Evolutionary conservation across 2,113 vertebrate genomes (phyloP), one percentile per base, ranked within the genome.

Genomic region (Podiceps cristatus): DNA sequence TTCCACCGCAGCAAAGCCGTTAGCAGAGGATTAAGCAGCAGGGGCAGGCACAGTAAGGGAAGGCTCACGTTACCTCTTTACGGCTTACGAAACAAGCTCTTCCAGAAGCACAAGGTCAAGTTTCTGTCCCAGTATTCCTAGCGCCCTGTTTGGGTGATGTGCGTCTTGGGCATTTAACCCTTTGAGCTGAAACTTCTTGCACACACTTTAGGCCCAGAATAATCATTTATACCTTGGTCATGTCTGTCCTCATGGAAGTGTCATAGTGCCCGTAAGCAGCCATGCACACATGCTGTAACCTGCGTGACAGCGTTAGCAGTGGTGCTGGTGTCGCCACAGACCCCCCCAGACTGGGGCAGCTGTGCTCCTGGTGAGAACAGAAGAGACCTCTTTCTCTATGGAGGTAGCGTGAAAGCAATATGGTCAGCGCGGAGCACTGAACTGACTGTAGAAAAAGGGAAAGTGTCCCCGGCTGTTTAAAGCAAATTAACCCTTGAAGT

Each of bases 221-320:
- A 85, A 18, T 31, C 5, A 18, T 28, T 64, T 56, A 35, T 18
- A 33, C 35, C 24, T 60, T 18, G 20, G 37, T 52, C 74, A 4
- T n/a, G 13, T 11, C n/a, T 12, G 29, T 37, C 63, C 35, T 66
- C 49, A 23, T 31, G 47, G 55, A 29, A 40, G 42, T 1, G 12
- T 13, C 24, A 7, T 7, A 13, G 80, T 24, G 13, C 15, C 45
- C 2, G 1, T 29, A 12, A 73, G 88, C 78, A 31, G 73, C 66
- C 24, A 6, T 1, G 7, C 62, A 16, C 2, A 0, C 6, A 1
- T 5, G 35, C 10, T 29, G 16, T 47, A 24, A 35, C 16, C 13
- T 18, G 35, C 1, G 1, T 10, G 50, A 13, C 1, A 28, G 24
- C 1, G 6, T 31, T 35, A 68, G 42, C 49, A 23, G 71, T 1